Percentiles rank a stretch among this genome's conserved stretches.
phyloP scores from a whole-genome alignment of 2,113 vertebrate genomes.

The Oreochromis niloticus region DNA sequence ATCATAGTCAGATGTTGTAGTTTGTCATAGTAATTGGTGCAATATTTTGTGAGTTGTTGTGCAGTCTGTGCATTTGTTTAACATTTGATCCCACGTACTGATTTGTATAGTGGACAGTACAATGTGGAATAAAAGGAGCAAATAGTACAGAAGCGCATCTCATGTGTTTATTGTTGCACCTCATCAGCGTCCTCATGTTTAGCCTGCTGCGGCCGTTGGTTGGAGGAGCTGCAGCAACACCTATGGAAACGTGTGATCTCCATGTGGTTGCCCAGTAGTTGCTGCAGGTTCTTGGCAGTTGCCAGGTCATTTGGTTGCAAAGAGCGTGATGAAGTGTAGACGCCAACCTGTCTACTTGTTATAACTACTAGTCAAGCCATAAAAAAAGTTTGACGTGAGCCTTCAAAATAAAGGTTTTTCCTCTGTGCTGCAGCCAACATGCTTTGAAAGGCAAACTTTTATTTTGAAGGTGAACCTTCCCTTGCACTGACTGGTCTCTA shows the following conservation, averaged over 20 bases:
- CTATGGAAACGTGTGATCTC: not conserved
- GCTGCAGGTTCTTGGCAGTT: not conserved
- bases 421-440: not conserved
- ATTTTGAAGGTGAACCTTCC: not conserved
- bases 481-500: fast-evolving
- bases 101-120: not conserved
- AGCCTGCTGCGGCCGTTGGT: fast-evolving
- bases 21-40: not conserved
- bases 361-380: fast-evolving
- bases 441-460: not conserved
- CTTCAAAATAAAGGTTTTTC: not conserved
- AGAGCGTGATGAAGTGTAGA: not conserved
- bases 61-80: not conserved
- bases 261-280: not conserved
- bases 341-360: fast-evolving
- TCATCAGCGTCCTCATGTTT: not conserved
- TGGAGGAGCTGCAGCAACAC: not conserved
- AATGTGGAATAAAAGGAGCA: not conserved
- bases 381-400: not conserved
- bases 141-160: too few species aligned
- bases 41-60: fast-evolving
- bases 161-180: too few species aligned
- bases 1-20: not conserved
- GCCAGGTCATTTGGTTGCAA: fast-evolving
- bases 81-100: not conserved